These are phyloP conservation scores for Cepaea nemoralis DNA, from an alignment of 1,140 invertebrate species.

Conservation along the genomic window DNA sequence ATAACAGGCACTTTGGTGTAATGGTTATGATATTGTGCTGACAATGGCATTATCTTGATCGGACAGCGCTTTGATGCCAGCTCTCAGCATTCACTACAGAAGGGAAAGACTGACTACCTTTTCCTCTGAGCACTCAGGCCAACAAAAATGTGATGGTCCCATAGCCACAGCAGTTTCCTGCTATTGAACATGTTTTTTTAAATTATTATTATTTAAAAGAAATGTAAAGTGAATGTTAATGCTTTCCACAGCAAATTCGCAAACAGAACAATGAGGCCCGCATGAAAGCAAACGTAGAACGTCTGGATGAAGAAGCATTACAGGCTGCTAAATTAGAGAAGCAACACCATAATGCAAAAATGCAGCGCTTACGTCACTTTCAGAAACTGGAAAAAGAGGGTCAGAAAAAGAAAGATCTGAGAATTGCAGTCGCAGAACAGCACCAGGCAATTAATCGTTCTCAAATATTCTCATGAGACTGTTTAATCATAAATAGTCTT, in stretches of 20 bases:
- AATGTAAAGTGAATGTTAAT: constrained; percentile 11
- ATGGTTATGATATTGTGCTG: no score
- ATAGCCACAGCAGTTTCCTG: no score
- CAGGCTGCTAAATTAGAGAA: constrained; percentile 37
- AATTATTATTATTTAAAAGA: background rate
- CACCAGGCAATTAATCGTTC: constrained; percentile 52
- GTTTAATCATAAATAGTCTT: no score
- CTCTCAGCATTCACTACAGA: no score
- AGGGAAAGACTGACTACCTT: no score
- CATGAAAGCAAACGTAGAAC: constrained; percentile 44
- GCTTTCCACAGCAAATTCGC: constrained; percentile 53
- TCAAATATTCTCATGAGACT: constrained; percentile 47
- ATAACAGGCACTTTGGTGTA: no score
- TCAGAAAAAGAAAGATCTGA: constrained; percentile 58
- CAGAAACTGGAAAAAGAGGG: constrained; percentile 55
- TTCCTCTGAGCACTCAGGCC: no score
- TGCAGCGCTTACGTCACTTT: constrained; percentile 59
- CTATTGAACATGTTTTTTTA: no score
- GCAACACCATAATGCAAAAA: constrained; percentile 57
- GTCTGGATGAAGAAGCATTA: constrained; percentile 55
- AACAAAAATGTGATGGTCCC: no score
- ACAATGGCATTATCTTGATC: no score
- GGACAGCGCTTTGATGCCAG: no score
- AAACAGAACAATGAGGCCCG: constrained; percentile 52
- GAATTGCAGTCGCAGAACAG: constrained; percentile 55